Percentiles rank a stretch among this genome's conserved stretches.
Conservation (phyloP, 2,888 invertebrate species). For the Amblyjoppa fuscipennis region DNA sequence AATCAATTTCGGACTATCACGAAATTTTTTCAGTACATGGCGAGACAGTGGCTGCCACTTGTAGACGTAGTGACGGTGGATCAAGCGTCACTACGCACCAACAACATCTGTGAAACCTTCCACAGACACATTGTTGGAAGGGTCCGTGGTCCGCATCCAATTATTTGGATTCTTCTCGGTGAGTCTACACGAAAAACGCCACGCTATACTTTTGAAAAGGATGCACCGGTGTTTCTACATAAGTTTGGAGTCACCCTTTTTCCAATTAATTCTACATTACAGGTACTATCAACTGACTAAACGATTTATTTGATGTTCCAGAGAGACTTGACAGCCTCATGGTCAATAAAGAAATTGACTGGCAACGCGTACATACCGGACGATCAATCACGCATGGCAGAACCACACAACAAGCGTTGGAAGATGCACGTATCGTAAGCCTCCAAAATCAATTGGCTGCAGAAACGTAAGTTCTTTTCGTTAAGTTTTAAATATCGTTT, state of each 20-base stretch:
- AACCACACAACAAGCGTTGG: neutral
- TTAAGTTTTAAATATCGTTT: neutral
- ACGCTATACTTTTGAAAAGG: neutral
- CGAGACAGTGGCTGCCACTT: neutral
- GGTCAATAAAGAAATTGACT: neutral
- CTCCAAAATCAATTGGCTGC: neutral
- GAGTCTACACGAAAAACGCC: neutral
- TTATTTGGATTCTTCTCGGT: conserved; percentile 1
- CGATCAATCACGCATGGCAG: neutral
- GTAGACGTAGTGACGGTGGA: neutral
- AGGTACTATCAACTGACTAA: neutral
- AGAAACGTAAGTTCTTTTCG: neutral
- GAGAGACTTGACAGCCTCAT: neutral
- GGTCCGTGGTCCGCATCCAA: conserved; percentile 8
- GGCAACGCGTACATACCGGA: neutral
- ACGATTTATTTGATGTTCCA: neutral
- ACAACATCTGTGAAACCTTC: neutral
- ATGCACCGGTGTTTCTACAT: too few relatives aligned
- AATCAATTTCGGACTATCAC: neutral
- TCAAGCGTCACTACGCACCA: neutral
- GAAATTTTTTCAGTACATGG: neutral
- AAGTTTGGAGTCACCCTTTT: too few relatives aligned
- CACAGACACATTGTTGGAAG: neutral
- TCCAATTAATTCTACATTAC: too few relatives aligned
- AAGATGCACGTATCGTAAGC: neutral